Percentiles rank a stretch among this genome's conserved stretches.
Conservation (phyloP, 2,113 vertebrate genomes). For the Trachemys scripta region DNA sequence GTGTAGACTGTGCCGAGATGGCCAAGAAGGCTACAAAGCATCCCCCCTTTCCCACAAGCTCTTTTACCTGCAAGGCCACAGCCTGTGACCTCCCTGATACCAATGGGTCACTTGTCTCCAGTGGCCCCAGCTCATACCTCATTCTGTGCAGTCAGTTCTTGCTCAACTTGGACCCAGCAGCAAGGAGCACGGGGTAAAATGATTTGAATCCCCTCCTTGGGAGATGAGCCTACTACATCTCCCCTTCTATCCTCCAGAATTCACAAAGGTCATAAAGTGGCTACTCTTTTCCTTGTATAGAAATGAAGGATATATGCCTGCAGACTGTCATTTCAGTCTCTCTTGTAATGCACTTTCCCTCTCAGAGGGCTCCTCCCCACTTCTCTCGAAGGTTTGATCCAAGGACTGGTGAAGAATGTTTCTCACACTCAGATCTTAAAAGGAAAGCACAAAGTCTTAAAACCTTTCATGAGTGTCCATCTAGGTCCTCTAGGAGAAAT, state of each 20-base stretch:
- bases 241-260: not conserved
- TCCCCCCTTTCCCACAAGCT: not conserved
- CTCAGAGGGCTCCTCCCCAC: not conserved
- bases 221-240: not conserved
- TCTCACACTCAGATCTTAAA: too few species aligned
- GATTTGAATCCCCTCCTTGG: not conserved
- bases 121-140: not conserved
- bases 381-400: not conserved
- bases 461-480: too few species aligned
- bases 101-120: not conserved
- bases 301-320: not conserved
- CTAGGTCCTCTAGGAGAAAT: not conserved
- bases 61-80: accelerated
- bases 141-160: not conserved
- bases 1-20: accelerated
- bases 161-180: not conserved
- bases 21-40: not conserved
- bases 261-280: not conserved
- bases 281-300: not conserved
- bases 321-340: not conserved
- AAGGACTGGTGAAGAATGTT: not conserved
- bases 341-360: not conserved
- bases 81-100: not conserved
- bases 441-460: too few species aligned
- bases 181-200: not conserved